phyloP scores from a whole-genome alignment of 1,140 invertebrate genomes.

The Aphelenchoides avenae region DNA sequence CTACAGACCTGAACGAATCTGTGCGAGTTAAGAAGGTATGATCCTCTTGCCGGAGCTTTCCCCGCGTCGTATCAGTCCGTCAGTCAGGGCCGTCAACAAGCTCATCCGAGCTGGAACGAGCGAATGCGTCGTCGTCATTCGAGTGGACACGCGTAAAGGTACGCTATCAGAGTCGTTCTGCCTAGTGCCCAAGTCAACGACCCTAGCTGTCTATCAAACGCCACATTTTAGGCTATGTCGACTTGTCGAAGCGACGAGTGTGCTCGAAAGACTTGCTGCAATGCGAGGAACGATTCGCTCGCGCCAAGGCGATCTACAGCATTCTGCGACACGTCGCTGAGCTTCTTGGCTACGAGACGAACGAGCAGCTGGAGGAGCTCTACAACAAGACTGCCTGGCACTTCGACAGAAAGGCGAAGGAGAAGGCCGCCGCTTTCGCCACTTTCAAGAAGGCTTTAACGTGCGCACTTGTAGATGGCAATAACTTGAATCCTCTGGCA shows the following conservation, averaged over 20 bases:
- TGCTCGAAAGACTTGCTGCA: slow-evolving; percentile 94
- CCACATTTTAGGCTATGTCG: slow-evolving; percentile 90
- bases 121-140: slow-evolving; percentile 96
- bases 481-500: slow-evolving; percentile 15
- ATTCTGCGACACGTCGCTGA: slow-evolving; percentile 94
- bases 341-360: slow-evolving; percentile 79
- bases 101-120: slow-evolving; percentile 94
- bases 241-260: slow-evolving; percentile 95
- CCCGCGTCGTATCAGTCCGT: slow-evolving; percentile 88
- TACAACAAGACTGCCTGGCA: slow-evolving; percentile 97
- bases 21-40: slow-evolving; percentile 61
- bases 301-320: slow-evolving; percentile 92
- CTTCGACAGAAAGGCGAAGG: slow-evolving; percentile 96
- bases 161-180: slow-evolving; percentile 25
- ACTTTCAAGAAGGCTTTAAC: slow-evolving; percentile 95
- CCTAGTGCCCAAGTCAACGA: neutral
- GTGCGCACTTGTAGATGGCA: slow-evolving; percentile 67
- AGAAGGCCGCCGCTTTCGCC: slow-evolving; percentile 89
- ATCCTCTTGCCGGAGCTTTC: slow-evolving; percentile 82
- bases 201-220: neutral
- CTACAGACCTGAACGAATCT: slow-evolving; percentile 56
- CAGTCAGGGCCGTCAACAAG: slow-evolving; percentile 99
- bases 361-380: slow-evolving; percentile 86
- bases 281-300: slow-evolving; percentile 95
- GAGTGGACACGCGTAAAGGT: slow-evolving; percentile 99